phyloP scores from a whole-genome alignment of 1,140 invertebrate species.

The Conopomorpha cramerella region DNA sequence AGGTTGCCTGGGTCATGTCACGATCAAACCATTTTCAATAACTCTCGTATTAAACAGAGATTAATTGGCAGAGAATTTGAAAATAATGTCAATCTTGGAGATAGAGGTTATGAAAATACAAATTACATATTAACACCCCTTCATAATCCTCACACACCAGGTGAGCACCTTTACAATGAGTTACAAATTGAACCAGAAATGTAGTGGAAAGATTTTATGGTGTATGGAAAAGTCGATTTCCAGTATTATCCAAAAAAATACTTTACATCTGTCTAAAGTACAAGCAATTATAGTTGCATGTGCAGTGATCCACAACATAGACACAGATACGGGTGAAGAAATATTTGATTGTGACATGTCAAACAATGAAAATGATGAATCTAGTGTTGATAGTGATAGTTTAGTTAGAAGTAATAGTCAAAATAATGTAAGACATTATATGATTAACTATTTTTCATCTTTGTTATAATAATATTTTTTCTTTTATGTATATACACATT shows the following conservation, averaged over 20 bases:
- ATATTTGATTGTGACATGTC: too few species aligned
- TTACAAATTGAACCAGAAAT: slow-evolving; percentile 23
- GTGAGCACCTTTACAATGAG: slow-evolving; percentile 10
- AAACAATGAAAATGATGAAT: neutral
- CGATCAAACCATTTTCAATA: slow-evolving; percentile 19
- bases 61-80: neutral
- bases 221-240: slow-evolving; percentile 24
- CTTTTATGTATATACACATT: too few species aligned
- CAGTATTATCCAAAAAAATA: slow-evolving; percentile 10
- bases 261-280: slow-evolving; percentile 7
- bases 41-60: slow-evolving; percentile 1
- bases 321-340: neutral
- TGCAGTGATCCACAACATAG: slow-evolving; percentile 15
- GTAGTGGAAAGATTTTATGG: slow-evolving; percentile 23
- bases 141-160: neutral
- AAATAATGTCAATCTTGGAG: neutral
- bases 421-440: neutral
- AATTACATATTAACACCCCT: slow-evolving; percentile 2
- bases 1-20: slow-evolving; percentile 27
- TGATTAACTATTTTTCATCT: neutral
- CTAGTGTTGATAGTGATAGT: neutral
- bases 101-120: neutral
- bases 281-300: slow-evolving; percentile 11
- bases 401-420: neutral
- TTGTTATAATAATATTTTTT: neutral